Percentiles rank a stretch among this genome's conserved stretches.
These are phyloP conservation scores for Miniopterus natalensis DNA, from an alignment of 2,113 vertebrate genomes.

Conservation along the genomic window DNA sequence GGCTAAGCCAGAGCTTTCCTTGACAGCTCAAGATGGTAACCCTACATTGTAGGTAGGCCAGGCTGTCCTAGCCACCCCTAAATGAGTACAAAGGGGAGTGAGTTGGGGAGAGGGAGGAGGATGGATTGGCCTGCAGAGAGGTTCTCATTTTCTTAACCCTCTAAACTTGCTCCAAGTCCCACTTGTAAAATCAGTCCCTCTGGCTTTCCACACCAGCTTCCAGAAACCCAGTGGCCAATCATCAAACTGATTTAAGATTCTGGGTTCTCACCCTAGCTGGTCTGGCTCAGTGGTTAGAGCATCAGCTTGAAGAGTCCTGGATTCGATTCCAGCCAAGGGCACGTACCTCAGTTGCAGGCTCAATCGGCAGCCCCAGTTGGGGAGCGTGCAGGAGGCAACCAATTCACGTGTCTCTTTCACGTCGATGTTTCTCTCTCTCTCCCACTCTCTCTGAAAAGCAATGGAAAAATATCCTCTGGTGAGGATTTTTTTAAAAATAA, in stretches of 20 bases:
- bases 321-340: no score
- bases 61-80: not conserved
- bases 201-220: not conserved
- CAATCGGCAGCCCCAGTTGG: no score
- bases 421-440: no score
- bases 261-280: not conserved
- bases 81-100: not conserved
- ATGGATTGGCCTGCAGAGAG: accelerated
- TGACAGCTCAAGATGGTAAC: not conserved
- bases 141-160: not conserved
- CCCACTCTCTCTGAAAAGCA: no score
- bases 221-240: not conserved
- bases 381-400: no score
- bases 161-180: not conserved
- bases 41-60: not conserved
- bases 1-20: not conserved
- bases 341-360: no score
- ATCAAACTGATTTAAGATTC: constrained; percentile 5
- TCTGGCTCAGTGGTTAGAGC: no score
- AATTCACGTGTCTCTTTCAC: no score
- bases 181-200: not conserved
- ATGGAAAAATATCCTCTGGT: no score
- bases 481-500: no score
- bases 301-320: no score
- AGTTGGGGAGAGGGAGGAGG: not conserved